These are phyloP conservation scores for Papilio glaucus DNA, from an alignment of 1,140 invertebrate genomes.

Conservation along the genomic window DNA sequence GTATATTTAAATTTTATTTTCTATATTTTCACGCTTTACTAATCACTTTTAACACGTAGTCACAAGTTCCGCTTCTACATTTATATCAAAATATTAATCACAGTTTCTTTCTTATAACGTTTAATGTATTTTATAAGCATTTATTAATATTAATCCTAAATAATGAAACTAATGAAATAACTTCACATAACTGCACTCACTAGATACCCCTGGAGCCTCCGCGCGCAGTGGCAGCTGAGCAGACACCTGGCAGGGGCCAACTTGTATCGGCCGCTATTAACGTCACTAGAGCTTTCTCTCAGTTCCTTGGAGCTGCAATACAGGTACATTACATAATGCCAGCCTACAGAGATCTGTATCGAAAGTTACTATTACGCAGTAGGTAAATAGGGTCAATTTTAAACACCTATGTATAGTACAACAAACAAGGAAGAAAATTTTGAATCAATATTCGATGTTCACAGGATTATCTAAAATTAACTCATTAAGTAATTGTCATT, in stretches of 20 bases:
- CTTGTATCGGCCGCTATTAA: slow-evolving; percentile 88
- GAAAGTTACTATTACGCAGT: slow-evolving; percentile 13
- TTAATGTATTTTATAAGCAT: background rate
- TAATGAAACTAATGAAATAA: slow-evolving; percentile 3
- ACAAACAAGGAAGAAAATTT: background rate
- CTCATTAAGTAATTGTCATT: background rate
- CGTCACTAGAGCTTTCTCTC: slow-evolving; percentile 88
- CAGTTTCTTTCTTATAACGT: too few relatives aligned
- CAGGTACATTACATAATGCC: slow-evolving; percentile 82
- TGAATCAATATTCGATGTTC: background rate
- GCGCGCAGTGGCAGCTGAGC: slow-evolving; percentile 68
- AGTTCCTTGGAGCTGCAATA: slow-evolving; percentile 89
- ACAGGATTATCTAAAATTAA: background rate
- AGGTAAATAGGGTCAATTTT: background rate
- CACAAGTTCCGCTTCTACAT: slow-evolving; percentile 14
- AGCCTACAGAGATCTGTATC: background rate
- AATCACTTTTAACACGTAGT: slow-evolving; percentile 2
- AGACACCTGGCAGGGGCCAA: slow-evolving; percentile 83
- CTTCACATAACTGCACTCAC: slow-evolving; percentile 34
- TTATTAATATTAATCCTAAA: background rate
- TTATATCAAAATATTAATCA: background rate
- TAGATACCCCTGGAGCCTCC: slow-evolving; percentile 82
- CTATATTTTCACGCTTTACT: background rate
- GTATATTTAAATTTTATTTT: background rate
- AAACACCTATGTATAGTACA: background rate